These are phyloP conservation scores for Leucoraja ocellata DNA, from an alignment of 2,797 vertebrate genomes.

Conservation along the genomic window DNA sequence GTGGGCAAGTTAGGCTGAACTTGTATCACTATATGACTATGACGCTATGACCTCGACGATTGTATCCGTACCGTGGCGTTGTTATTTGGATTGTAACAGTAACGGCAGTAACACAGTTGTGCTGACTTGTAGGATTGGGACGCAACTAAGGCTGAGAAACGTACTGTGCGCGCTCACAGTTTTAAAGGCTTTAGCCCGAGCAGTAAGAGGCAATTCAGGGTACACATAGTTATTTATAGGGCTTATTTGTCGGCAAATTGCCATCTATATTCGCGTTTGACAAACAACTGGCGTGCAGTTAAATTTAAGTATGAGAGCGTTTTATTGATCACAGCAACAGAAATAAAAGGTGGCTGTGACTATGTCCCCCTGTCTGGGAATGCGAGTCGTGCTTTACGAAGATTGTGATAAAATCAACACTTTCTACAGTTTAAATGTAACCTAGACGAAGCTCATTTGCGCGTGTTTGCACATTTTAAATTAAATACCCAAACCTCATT, in stretches of 20 bases:
- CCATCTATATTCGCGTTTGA: background rate
- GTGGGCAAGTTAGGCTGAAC: too few relatives aligned
- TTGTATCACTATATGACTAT: too few relatives aligned
- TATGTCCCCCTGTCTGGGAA: background rate
- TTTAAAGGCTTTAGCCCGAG: background rate
- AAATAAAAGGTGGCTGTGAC: background rate
- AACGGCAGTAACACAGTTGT: background rate
- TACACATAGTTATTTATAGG: background rate
- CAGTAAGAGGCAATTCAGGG: background rate
- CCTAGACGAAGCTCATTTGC: background rate
- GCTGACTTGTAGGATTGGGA: background rate
- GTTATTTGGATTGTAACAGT: background rate
- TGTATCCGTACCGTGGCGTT: background rate
- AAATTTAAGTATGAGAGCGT: background rate
- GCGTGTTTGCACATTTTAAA: background rate
- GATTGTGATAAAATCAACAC: background rate
- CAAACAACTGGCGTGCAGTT: background rate
- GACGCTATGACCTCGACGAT: background rate
- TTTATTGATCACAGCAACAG: background rate
- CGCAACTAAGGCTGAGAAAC: background rate
- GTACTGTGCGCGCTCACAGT: background rate
- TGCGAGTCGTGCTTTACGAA: background rate
- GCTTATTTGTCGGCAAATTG: background rate
- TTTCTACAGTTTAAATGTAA: background rate
- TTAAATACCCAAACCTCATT: background rate